phyloP scores from a whole-genome alignment of 1,140 invertebrate genomes.

The Polypedilum pembai region DNA sequence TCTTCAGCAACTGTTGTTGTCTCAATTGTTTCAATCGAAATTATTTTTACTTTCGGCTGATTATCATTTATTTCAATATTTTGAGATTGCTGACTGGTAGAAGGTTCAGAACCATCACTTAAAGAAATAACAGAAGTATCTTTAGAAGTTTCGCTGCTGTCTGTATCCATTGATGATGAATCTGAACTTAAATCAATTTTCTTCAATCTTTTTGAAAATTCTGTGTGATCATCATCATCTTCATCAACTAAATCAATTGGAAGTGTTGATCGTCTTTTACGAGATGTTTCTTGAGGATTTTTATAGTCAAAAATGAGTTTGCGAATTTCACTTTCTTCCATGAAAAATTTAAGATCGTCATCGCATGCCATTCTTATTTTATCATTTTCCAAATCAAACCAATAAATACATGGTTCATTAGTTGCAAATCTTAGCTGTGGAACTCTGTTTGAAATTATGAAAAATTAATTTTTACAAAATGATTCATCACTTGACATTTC shows the following conservation, averaged over 20 bases:
- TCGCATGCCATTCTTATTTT: neutral
- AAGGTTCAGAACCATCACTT: neutral
- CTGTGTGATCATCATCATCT: neutral
- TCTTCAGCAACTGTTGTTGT: neutral
- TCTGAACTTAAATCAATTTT: neutral
- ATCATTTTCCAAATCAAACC: conserved; percentile 22
- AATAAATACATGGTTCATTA: neutral
- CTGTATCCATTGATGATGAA: conserved; percentile 2
- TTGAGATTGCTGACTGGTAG: neutral
- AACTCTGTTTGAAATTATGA: neutral
- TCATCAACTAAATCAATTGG: neutral
- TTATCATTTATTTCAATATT: neutral
- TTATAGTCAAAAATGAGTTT: neutral
- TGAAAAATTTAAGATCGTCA: neutral
- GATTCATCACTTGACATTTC: neutral
- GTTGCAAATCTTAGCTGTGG: neutral
- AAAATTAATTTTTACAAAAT: neutral
- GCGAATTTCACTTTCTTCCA: neutral
- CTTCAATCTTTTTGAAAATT: neutral
- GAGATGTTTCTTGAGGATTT: neutral
- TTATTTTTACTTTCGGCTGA: neutral
- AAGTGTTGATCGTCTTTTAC: neutral
- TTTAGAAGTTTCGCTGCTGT: neutral
- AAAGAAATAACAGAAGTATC: neutral
- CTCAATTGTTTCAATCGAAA: neutral